These are phyloP conservation scores for Grapholita molesta DNA, from an alignment of 1,140 invertebrate species.

Conservation along the genomic window DNA sequence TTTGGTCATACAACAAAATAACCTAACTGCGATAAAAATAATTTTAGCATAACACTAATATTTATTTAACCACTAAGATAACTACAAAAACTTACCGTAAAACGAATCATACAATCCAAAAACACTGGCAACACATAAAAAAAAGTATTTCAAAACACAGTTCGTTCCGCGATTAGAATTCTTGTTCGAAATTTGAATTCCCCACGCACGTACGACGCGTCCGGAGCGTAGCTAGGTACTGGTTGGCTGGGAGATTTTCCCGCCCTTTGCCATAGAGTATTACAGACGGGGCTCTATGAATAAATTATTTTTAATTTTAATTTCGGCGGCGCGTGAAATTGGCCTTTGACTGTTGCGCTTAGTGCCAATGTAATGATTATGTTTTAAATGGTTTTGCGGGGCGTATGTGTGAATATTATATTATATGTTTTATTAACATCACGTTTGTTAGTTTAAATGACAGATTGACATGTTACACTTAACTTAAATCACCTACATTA, in stretches of 20 bases:
- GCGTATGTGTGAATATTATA: not conserved
- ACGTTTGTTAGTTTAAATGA: no score
- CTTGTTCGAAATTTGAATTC: constrained; percentile 1
- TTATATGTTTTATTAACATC: no score
- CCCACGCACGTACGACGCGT: not conserved
- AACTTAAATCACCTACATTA: no score
- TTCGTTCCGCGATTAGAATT: not conserved
- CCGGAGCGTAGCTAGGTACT: not conserved
- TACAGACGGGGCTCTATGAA: constrained; percentile 3
- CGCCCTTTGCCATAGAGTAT: not conserved
- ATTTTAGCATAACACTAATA: not conserved
- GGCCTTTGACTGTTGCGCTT: not conserved
- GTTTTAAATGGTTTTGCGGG: not conserved
- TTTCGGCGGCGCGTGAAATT: not conserved
- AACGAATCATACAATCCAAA: constrained; percentile 21
- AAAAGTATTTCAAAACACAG: not conserved
- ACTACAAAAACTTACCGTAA: constrained; percentile 17
- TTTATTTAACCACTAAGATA: not conserved
- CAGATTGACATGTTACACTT: no score
- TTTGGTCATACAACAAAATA: no score
- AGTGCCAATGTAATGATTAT: not conserved
- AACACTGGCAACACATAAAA: constrained; percentile 2
- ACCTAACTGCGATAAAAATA: no score
- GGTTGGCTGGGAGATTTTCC: not conserved
- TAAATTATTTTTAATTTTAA: not conserved